phyloP scores from a whole-genome alignment of 2,888 invertebrate genomes.

The Agonopterix arenella region DNA sequence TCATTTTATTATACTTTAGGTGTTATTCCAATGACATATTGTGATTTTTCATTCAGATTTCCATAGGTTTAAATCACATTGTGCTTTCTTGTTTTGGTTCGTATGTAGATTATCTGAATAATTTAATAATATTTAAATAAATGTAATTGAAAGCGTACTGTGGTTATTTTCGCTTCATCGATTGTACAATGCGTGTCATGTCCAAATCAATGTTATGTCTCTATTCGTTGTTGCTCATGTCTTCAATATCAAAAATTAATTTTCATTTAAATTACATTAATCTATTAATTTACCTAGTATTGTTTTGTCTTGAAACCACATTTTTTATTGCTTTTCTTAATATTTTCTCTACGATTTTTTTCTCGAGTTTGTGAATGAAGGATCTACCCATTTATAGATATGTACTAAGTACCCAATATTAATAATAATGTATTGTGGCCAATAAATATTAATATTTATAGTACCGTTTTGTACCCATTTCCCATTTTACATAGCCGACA shows the following conservation, averaged over 20 bases:
- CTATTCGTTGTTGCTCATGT: slow-evolving; percentile 1
- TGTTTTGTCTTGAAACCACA: slow-evolving; percentile 9
- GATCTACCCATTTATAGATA: slow-evolving; percentile 41
- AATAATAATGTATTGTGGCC: slow-evolving; percentile 68
- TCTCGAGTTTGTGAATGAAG: slow-evolving; percentile 35
- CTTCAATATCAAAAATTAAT: slow-evolving; percentile 1
- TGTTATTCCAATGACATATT: slow-evolving; percentile 69
- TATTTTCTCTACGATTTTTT: slow-evolving; percentile 11
- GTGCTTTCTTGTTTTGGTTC: slow-evolving; percentile 41
- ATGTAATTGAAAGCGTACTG: slow-evolving; percentile 21
- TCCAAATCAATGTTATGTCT: slow-evolving; percentile 21
- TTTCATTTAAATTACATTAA: slow-evolving; percentile 5
- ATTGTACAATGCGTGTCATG: slow-evolving; percentile 36
- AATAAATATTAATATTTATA: slow-evolving; percentile 67
- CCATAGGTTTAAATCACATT: slow-evolving; percentile 53
- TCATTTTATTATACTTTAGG: slow-evolving; percentile 48
- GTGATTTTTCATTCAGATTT: slow-evolving; percentile 64
- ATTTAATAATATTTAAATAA: slow-evolving; percentile 40
- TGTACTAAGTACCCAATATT: slow-evolving; percentile 57
- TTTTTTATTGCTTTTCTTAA: slow-evolving; percentile 10
- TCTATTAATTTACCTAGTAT: slow-evolving; percentile 4
- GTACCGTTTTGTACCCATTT: slow-evolving; percentile 73
- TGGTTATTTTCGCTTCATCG: slow-evolving; percentile 49
- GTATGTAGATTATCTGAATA: slow-evolving; percentile 43
- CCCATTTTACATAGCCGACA: slow-evolving; percentile 66